Conservation (phyloP, 2,797 vertebrate genomes). For the Pyrocephalus nanus region DNA sequence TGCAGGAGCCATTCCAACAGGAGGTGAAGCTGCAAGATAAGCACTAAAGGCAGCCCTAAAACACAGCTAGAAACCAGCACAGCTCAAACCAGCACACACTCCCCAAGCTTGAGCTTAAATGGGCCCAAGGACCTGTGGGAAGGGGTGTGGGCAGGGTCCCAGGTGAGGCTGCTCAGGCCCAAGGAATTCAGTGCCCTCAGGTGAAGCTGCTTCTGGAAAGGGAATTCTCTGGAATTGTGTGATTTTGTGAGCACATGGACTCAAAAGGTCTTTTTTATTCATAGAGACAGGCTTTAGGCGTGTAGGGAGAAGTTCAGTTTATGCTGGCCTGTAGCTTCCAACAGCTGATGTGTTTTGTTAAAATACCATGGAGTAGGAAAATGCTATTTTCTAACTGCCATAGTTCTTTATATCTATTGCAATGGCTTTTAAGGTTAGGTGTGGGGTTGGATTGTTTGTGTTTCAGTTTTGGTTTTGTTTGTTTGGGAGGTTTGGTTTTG, state of each 20-base stretch:
- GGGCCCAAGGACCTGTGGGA: background rate
- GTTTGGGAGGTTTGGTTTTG: too few relatives aligned
- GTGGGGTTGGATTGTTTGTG: too few relatives aligned
- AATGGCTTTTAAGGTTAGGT: background rate
- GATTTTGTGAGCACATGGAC: fast-evolving
- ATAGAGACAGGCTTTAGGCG: fast-evolving
- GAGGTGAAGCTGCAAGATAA: fast-evolving
- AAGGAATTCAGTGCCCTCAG: background rate
- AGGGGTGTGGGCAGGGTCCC: background rate
- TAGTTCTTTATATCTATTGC: background rate
- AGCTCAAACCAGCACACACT: fast-evolving
- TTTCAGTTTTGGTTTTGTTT: too few relatives aligned
- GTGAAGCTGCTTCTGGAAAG: fast-evolving
- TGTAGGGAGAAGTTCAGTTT: fast-evolving
- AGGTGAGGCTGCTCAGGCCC: background rate
- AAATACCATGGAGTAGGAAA: background rate
- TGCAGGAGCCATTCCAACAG: fast-evolving
- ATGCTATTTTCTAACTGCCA: background rate
- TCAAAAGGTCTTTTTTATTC: fast-evolving
- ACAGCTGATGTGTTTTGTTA: fast-evolving
- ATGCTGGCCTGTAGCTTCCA: fast-evolving
- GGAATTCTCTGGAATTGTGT: fast-evolving
- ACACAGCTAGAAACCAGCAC: fast-evolving
- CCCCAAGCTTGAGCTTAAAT: background rate
- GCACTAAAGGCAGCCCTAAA: fast-evolving